Evolutionary conservation across 2,888 invertebrate species (phyloP).

Genomic region (Carpatolechia fugitivella): DNA sequence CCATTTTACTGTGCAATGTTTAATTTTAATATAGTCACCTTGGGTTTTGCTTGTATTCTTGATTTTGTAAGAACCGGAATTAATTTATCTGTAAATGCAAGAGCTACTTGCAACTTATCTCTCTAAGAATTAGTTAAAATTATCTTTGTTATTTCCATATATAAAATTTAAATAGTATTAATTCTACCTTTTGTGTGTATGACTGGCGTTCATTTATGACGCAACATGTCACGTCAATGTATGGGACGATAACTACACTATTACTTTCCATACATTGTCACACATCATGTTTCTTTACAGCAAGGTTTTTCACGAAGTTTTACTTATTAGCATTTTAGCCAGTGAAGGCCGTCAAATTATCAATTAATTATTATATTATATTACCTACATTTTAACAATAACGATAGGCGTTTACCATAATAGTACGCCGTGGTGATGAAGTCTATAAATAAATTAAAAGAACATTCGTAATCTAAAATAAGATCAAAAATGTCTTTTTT

Average conservation of each 20-base stretch:
- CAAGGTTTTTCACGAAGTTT: slow-evolving; percentile 10
- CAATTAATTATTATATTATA: no score
- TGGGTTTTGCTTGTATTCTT: neutral
- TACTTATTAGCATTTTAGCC: slow-evolving; percentile 10
- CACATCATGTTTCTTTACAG: slow-evolving; percentile 32
- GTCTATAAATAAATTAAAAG: neutral
- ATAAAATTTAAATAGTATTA: slow-evolving; percentile 6
- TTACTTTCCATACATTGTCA: slow-evolving; percentile 55
- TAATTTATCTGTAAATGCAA: neutral
- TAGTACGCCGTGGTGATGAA: no score
- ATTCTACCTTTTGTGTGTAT: slow-evolving; percentile 16
- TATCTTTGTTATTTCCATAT: neutral
- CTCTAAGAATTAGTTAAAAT: neutral
- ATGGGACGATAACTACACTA: slow-evolving; percentile 42
- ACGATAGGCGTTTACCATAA: no score
- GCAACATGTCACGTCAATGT: slow-evolving; percentile 41
- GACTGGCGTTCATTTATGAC: slow-evolving; percentile 20
- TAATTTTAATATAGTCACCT: slow-evolving; percentile 2
- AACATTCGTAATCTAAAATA: slow-evolving; percentile 22
- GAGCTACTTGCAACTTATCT: neutral
- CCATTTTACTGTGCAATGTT: slow-evolving; percentile 16
- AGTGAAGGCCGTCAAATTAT: slow-evolving; percentile 7
- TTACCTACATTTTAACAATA: no score
- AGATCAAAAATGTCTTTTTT: slow-evolving; percentile 46
- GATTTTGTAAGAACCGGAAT: neutral